Percentiles rank a stretch among this genome's conserved stretches.
Conservation (phyloP, 1,140 invertebrate genomes). For the Cheumatopsyche charites region DNA sequence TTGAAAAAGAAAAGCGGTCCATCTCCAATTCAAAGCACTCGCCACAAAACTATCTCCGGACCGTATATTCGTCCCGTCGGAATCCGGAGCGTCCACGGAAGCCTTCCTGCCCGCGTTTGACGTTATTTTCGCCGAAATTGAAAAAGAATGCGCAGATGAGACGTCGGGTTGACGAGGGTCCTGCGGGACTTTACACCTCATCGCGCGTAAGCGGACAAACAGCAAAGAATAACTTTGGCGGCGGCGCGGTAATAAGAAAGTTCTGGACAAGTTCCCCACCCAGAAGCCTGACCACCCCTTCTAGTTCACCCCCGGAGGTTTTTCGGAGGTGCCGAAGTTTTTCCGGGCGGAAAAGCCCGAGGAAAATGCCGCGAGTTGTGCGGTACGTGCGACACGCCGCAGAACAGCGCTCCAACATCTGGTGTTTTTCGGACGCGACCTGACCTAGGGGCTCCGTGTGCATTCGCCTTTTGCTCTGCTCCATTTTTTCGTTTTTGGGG, state of each 20-base stretch:
- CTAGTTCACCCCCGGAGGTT: not conserved
- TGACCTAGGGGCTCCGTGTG: not conserved
- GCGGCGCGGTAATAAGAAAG: constrained; percentile 41
- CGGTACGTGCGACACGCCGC: constrained; percentile 35
- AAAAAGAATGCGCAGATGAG: constrained; percentile 47
- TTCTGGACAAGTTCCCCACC: constrained; percentile 41
- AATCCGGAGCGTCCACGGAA: too few relatives aligned
- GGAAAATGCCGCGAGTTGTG: constrained; percentile 35
- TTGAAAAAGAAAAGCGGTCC: too few relatives aligned
- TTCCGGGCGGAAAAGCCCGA: not conserved
- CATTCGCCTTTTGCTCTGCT: too few relatives aligned
- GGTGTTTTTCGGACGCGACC: constrained; percentile 39
- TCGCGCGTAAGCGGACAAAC: constrained; percentile 42
- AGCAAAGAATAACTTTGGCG: constrained; percentile 43
- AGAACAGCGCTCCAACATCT: constrained; percentile 40
- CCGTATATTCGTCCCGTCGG: too few relatives aligned
- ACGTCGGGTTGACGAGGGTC: constrained; percentile 44
- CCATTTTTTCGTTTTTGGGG: too few relatives aligned
- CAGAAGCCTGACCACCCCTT: too few relatives aligned
- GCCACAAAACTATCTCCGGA: too few relatives aligned
- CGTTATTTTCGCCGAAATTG: constrained; percentile 44
- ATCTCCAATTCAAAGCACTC: too few relatives aligned
- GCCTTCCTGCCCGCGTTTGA: not conserved
- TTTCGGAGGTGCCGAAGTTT: constrained; percentile 13
- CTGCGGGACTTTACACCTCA: constrained; percentile 43